Base-by-base conservation (phyloP, 2,113 vertebrate species). In the Oenanthe melanoleuca region DNA sequence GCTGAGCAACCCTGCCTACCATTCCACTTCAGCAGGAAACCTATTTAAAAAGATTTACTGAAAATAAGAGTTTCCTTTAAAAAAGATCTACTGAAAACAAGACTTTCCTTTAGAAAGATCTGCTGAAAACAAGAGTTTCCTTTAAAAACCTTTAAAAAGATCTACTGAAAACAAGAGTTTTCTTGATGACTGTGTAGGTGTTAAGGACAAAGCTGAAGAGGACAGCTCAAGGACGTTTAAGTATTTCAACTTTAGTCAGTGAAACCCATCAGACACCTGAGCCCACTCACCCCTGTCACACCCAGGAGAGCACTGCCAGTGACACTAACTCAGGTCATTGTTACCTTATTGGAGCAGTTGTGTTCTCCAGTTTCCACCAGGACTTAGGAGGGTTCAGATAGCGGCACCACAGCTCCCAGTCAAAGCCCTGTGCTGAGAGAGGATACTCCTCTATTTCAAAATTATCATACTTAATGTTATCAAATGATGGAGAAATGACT, bases 371-470 rank as follows among this genome's bases (percentile, higher is more conserved):
- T 82, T 99, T 99, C 99, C 99, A 99, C 99, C 99, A 99, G 33
- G 98, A 98, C 85, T 99, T 99, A 18, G 99, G 99, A 28, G 99
- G 99, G 94, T 99, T 99, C 95, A 99, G 98, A 79, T 99, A 99
- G 28, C 99, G 98, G 93, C 99, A 99, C 99, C 99, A 99, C 74
- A 99, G 97, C 95, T 99, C 99, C 99, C 99, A 99, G 97, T 99
- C 99, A 74, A 99, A 99, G 33, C 99, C 99, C 93, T 99, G 99
- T 5, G 99, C 99, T 0, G 99, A 99, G 66, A 99, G 97, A 1
- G 99, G 99, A 89, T 99, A 99, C 93, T 99, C 99, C 93, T 99
- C 99, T 88, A 99, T 98, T 97, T 99, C 99, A 96, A 99, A 99
- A 40, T 98, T 99, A 96, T 99, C 99, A 29, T 99, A 99, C 88